A percentile compares a stretch with the other conserved stretches of the same genome.
Evolutionary conservation across 1,140 invertebrate species (phyloP).

Genomic region (Ruditapes philippinarum): DNA sequence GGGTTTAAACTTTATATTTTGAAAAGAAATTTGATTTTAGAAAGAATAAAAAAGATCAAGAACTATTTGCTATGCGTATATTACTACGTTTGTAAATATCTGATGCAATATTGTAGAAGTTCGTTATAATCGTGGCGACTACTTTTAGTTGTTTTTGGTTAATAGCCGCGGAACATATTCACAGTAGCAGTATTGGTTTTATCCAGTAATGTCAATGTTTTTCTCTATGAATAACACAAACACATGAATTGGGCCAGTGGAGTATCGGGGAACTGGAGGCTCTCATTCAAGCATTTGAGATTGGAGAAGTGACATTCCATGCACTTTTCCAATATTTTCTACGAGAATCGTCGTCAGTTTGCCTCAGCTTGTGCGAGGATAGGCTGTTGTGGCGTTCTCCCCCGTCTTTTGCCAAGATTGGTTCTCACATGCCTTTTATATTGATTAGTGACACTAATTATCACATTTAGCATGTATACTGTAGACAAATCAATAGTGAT

Average conservation of each 20-base stretch:
- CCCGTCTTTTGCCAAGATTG: background rate
- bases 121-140: background rate
- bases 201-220: slow-evolving; percentile 12
- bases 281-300: background rate
- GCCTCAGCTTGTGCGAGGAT: slow-evolving; percentile 4
- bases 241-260: slow-evolving; percentile 32
- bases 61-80: too few species aligned
- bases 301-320: background rate
- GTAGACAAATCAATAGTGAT: slow-evolving; percentile 47
- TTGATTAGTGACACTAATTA: slow-evolving; percentile 38
- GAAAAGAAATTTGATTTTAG: too few species aligned
- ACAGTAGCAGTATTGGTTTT: slow-evolving; percentile 9
- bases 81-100: too few species aligned
- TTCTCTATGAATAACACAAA: slow-evolving; percentile 6
- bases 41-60: too few species aligned
- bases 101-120: background rate
- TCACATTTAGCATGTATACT: slow-evolving; percentile 51
- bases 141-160: background rate
- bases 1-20: too few species aligned
- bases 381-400: slow-evolving; percentile 9
- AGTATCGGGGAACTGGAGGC: slow-evolving; percentile 15
- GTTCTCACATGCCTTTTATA: slow-evolving; percentile 46
- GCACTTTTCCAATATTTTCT: slow-evolving; percentile 48
- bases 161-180: background rate
- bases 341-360: background rate